Evolutionary conservation across 1,140 invertebrate genomes (phyloP), one percentile per base, ranked within the genome.

Genomic region (Anoplophora glabripennis): DNA sequence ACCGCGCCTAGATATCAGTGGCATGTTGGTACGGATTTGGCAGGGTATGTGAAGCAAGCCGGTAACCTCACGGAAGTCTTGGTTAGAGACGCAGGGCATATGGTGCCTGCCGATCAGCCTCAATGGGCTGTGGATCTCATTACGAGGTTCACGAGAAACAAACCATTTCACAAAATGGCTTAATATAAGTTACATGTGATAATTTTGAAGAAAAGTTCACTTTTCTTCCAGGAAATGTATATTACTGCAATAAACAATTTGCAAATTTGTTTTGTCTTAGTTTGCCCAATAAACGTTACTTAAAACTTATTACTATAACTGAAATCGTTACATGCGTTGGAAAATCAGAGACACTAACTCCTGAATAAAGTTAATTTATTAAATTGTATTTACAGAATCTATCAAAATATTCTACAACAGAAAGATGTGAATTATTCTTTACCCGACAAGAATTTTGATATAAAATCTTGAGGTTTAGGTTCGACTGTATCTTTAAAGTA

Each of bases 381-480:
- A 28, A 28, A 28, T 28, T 28, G 21, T 28, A 28, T 28, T 28
- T 28, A 28, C 21, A 28, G 21, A 28, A 28, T 5, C 21, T 28
- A 28, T 28, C 5, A 28, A 28, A 5, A 28, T 28, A 28, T 35
- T 54, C 28, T 14, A 21, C 53, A 44, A 5, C 21, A 3, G 1
- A n/a, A n/a, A 35, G 17, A 8, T 56, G 14, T 14, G 9, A 44
- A 41, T 18, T 56, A 66, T 17, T 69, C 60, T 41, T 67, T 61
- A 15, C 64, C 64, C 35, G 59, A 45, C 14, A 72, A 56, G 61
- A 98, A 98, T 78, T 96, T 96, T 1, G 89, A 89, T n/a, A 98
- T 78, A 76, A 98, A 98, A 78, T 94, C 92, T 67, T 85, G 86
- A 28, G 93, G 92, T 76, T 93, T 93, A 7, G 86, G 86, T 66